A percentile compares a stretch with the other conserved stretches of the same genome.
phyloP scores from a whole-genome alignment of 2,113 vertebrate genomes.

The Anhinga anhinga region DNA sequence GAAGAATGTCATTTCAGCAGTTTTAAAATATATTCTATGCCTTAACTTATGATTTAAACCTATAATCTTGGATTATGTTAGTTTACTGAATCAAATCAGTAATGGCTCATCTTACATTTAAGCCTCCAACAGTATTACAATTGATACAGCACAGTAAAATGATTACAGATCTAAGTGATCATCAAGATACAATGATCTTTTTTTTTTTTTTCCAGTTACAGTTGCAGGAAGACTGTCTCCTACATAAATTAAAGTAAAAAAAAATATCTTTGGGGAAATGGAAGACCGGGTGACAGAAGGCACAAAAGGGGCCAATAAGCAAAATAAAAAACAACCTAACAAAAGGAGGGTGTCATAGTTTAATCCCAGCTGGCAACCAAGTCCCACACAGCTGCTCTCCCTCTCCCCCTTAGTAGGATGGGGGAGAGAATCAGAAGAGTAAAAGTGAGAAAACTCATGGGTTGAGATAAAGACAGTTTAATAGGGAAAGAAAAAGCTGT shows the following conservation, averaged over 20 bases:
- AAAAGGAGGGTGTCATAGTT: background rate
- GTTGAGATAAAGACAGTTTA: no score
- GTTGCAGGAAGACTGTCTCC: background rate
- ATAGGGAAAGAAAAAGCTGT: no score
- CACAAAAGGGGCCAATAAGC: background rate
- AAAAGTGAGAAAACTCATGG: no score
- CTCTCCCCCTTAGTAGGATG: no score
- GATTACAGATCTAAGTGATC: background rate
- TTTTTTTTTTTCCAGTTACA: background rate
- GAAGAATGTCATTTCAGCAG: background rate
- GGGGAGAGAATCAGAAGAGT: no score
- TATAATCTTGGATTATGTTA: background rate
- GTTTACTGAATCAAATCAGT: background rate
- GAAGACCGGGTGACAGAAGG: background rate
- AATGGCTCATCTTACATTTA: background rate
- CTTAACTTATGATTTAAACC: background rate
- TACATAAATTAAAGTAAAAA: background rate
- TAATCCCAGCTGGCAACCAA: no score
- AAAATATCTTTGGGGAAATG: background rate
- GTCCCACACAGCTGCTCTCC: no score
- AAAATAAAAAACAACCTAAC: background rate
- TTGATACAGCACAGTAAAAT: background rate
- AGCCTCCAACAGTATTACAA: background rate
- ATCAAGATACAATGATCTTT: background rate
- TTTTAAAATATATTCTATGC: background rate